Conservation (phyloP, 2,113 vertebrate genomes). For the Centropus unirufus region DNA sequence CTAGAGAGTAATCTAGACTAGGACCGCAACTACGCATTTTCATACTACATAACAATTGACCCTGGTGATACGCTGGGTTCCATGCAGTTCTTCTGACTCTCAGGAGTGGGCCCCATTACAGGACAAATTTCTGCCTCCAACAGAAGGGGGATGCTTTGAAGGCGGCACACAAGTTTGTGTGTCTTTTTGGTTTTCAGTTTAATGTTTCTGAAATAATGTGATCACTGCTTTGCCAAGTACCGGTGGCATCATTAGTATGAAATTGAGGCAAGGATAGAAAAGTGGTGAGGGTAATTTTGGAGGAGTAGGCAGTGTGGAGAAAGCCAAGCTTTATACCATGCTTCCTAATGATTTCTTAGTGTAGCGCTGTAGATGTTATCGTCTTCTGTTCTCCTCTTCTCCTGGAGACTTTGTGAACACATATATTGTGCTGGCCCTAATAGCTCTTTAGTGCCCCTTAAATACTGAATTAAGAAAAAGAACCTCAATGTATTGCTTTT, state of each 20-base stretch:
- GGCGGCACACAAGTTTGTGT: no score
- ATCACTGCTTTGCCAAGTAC: not conserved
- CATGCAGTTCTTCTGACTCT: not conserved
- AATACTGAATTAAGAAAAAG: not conserved
- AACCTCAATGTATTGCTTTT: not conserved
- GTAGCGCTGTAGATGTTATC: not conserved
- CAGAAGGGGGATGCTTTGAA: no score
- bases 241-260: not conserved
- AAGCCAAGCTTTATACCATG: not conserved
- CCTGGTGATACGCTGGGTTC: not conserved
- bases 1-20: not conserved
- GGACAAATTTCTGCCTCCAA: no score
- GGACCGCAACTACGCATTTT: fast-evolving
- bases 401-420: not conserved
- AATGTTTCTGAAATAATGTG: not conserved
- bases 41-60: not conserved
- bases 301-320: not conserved
- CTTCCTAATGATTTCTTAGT: not conserved
- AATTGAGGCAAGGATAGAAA: not conserved
- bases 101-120: no score
- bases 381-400: not conserved
- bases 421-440: not conserved
- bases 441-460: not conserved
- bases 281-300: fast-evolving
- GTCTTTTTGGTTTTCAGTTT: not conserved